Evolutionary conservation across 2,113 vertebrate genomes (phyloP), one percentile per base, ranked within the genome.

Genomic region (Sander vitreus): DNA sequence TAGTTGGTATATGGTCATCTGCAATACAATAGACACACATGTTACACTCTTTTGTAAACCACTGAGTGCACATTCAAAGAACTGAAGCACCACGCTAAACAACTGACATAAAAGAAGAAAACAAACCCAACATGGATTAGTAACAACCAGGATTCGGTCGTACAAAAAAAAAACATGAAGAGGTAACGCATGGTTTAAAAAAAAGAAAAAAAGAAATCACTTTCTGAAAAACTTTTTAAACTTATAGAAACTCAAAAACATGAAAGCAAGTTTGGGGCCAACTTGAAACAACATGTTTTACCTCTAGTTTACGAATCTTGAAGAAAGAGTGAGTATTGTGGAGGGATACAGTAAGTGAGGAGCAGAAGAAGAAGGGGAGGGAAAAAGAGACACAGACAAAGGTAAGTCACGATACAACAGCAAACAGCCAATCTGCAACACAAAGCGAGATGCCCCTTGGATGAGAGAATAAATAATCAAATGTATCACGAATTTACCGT

Each of bases 1-100:
- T 78, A 99, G 92, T 12, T 99, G 97, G 36, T 87, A 95, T 89
- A 99, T 95, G 43, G 96, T 98, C 68, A 91, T 93, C 98, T 99
- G 87, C 27, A 88, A 70, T 4, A 33, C 16, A 69, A 71, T 0
- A 85, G 47, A 76, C 36, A 25, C 11, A 23, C 14, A 69, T 0
- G 15, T 76, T 63, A 71, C 18, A 14, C 3, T 48, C 15, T 63
- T 58, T 71, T 58, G 30, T 3, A 77, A 59, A 3, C 5, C 9
- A 15, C 11, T n/a, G 33, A 16, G 16, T 45, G 33, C 30, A 69
- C 14, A 60, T 55, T 27, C 6, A 74, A n/a, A 39, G 45, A 80
- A 73, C 11, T 23, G 57, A 68, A 33, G 23, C 58, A 59, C 2
- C 51, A 79, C 65, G 5, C 50, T 54, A 45, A 80, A 58, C 43